phyloP scores from a whole-genome alignment of 2,113 vertebrate species.

The Crotalus viridis region DNA sequence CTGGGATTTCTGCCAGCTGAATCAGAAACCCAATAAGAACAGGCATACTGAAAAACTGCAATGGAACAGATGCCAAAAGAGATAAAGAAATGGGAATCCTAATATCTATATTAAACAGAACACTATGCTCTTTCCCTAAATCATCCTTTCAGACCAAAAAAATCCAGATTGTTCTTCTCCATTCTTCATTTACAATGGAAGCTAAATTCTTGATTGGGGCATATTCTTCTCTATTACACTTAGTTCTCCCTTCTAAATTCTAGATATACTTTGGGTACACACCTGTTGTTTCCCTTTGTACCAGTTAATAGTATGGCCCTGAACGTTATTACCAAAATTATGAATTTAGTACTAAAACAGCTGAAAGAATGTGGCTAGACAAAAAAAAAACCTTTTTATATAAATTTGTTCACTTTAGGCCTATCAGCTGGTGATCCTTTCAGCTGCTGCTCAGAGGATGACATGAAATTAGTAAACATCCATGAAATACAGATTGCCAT shows the following conservation, averaged over 20 bases:
- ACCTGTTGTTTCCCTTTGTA: not conserved
- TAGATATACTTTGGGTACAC: not conserved
- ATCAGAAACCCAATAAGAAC: not conserved
- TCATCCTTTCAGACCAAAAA: not conserved
- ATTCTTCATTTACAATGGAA: not conserved
- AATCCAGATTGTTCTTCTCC: not conserved
- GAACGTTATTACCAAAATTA: not conserved
- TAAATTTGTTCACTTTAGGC: not conserved
- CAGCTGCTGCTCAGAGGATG: not conserved
- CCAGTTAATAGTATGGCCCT: not conserved
- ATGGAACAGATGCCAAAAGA: not conserved
- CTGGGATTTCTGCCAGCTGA: not conserved
- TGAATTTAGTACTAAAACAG: not conserved
- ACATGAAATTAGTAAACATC: not conserved
- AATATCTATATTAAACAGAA: not conserved
- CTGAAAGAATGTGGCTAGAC: not conserved
- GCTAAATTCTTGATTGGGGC: not conserved
- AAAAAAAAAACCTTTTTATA: not conserved
- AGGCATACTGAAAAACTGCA: not conserved
- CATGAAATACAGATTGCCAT: not conserved
- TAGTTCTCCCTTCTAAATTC: not conserved
- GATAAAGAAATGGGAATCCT: not conserved
- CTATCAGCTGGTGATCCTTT: not conserved
- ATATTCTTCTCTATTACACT: not conserved
- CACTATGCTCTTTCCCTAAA: not conserved